Evolutionary conservation across 2,888 invertebrate genomes (phyloP), one percentile per base, ranked within the genome.

Genomic region (Latrodectus hesperus): DNA sequence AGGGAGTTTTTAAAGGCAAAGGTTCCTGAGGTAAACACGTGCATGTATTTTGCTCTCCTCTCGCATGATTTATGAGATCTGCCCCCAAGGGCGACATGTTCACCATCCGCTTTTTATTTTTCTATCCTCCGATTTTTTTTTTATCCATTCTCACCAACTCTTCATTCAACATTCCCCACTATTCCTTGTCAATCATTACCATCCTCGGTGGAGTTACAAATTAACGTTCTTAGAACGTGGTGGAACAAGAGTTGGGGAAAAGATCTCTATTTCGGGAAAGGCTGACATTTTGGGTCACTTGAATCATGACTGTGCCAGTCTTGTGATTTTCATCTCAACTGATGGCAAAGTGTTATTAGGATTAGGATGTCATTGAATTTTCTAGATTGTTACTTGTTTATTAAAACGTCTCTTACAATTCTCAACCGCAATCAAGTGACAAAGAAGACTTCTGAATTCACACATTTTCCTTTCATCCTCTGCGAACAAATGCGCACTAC

Each of bases 31-130:
- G 77, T 26, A 81, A 87, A 81, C 81, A 87, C 86, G 81, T 73
- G 77, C 77, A 71, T 12, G 72, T 64, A 81, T 86, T 86, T 81
- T 72, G 72, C 55, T 76, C 53, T 65, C 71, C 76, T 53, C 60
- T 10, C 77, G 72, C 73, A 77, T 87, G 86, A 87, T 87, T 87
- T 87, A 87, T 87, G 86, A 77, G 76, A 55, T 60, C 53, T 53
- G 11, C 72, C 77, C 72, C 80, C 72, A 64, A 22, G 77, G 85
- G 86, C 75, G 73, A 55, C 22, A 52, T 60, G 70, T 38, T 53
- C 51, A 67, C 72, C 72, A 80, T 80, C 26, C 71, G 71, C 38
- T 38, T 38, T n/a, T 38, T 38, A 38, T 38, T 38, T 38, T 38
- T 38, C 38, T 38, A 38, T 38, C 38, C 38, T 38, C 38, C 38